Conservation (phyloP, 2,797 vertebrate species). For the Anniella stebbinsi region DNA sequence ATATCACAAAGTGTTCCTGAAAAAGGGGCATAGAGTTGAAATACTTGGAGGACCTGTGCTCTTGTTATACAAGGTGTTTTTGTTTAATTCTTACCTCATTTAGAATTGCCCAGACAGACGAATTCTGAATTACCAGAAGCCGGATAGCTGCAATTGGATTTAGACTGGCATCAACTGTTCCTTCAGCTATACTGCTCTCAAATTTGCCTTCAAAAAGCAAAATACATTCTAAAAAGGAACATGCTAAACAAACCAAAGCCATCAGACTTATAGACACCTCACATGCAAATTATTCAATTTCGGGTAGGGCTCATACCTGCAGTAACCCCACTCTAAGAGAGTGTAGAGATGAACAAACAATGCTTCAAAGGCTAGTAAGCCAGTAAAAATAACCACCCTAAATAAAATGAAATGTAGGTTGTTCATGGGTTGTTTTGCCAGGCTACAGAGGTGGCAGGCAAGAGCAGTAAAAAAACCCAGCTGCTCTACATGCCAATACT, state of each 20-base stretch:
- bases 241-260: background rate
- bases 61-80: background rate
- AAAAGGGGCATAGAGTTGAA: background rate
- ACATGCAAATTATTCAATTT: background rate
- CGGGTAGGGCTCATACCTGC: background rate
- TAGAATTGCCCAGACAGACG: slow-evolving; percentile 96
- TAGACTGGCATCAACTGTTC: slow-evolving; percentile 86
- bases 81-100: slow-evolving; percentile 88
- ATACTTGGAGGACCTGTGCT: background rate
- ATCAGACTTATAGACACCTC: background rate
- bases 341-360: background rate
- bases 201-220: slow-evolving; percentile 87
- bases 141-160: slow-evolving; percentile 93
- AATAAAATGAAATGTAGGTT: too few species aligned
- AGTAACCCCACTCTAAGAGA: background rate
- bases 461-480: too few species aligned
- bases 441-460: too few species aligned
- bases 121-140: slow-evolving; percentile 92
- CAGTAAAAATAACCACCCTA: too few species aligned
- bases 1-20: background rate
- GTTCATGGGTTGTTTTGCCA: too few species aligned
- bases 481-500: too few species aligned
- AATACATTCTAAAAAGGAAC: background rate
- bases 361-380: background rate
- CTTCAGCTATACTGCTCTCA: slow-evolving; percentile 93